Conservation (phyloP, 2,797 vertebrate genomes). For the Urocyon cinereoargenteus region DNA sequence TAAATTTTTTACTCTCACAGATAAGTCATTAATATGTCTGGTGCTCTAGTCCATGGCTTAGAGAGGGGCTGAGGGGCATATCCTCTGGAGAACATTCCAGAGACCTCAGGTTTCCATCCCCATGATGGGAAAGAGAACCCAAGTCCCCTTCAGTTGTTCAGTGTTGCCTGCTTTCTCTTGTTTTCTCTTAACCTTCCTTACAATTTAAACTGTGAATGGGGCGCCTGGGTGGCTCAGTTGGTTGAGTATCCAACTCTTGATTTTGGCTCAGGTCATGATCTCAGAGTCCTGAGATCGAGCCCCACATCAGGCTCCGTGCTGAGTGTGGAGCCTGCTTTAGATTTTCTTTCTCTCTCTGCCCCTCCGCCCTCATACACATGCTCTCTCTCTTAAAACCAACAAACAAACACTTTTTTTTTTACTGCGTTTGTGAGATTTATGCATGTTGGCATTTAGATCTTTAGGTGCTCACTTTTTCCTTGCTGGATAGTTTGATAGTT, state of each 20-base stretch:
- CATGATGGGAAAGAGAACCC: neutral
- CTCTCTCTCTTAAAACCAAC: no score
- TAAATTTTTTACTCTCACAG: fast-evolving
- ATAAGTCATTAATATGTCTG: neutral
- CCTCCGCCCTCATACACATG: no score
- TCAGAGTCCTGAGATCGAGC: neutral
- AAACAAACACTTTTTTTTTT: no score
- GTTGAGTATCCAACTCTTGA: neutral
- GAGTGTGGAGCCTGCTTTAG: neutral
- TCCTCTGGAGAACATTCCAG: neutral
- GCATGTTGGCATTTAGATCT: neutral
- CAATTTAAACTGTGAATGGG: neutral
- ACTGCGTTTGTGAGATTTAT: neutral
- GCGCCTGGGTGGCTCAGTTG: neutral
- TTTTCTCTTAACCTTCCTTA: neutral
- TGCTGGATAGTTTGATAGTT: neutral
- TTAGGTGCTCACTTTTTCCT: neutral
- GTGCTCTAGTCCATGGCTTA: fast-evolving
- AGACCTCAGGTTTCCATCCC: neutral
- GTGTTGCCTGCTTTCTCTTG: neutral
- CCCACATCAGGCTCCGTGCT: neutral
- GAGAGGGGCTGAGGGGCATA: neutral
- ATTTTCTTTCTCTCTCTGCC: no score
- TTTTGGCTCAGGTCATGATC: neutral
- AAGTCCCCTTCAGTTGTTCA: neutral